A percentile compares a stretch with the other conserved stretches of the same genome.
Conservation (phyloP, 2,113 vertebrate genomes). For the Glaucomys volans region DNA sequence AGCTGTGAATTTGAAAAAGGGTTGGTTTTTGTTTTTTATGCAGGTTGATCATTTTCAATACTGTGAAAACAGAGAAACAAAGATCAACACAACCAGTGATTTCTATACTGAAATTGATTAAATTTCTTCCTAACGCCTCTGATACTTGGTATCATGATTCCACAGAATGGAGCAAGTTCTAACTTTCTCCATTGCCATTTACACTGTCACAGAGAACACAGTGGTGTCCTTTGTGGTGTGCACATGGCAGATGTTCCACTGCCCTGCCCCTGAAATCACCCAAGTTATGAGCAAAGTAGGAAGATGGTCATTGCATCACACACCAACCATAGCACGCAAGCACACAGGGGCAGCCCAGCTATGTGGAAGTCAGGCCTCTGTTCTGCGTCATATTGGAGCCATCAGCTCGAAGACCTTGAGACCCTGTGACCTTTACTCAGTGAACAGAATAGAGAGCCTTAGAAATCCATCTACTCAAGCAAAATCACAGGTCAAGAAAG, state of each 20-base stretch:
- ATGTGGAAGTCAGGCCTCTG: not conserved
- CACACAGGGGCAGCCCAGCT: not conserved
- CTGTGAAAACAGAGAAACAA: not conserved
- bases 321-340: not conserved
- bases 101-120: not conserved
- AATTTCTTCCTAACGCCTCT: not conserved
- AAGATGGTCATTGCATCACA: not conserved
- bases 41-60: not conserved
- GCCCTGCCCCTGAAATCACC: not conserved
- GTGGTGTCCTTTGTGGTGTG: not conserved
- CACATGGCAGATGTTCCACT: not conserved
- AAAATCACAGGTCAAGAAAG: not conserved
- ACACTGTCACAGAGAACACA: not conserved
- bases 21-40: slow-evolving; percentile 9
- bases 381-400: not conserved
- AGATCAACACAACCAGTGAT: not conserved
- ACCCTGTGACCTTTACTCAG: not conserved
- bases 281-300: not conserved
- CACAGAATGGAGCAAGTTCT: not conserved
- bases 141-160: not conserved
- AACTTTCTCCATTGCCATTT: not conserved
- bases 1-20: not conserved
- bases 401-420: not conserved
- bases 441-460: not conserved
- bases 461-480: not conserved